Conservation (phyloP, 2,888 invertebrate genomes). For the Empis stercorea region DNA sequence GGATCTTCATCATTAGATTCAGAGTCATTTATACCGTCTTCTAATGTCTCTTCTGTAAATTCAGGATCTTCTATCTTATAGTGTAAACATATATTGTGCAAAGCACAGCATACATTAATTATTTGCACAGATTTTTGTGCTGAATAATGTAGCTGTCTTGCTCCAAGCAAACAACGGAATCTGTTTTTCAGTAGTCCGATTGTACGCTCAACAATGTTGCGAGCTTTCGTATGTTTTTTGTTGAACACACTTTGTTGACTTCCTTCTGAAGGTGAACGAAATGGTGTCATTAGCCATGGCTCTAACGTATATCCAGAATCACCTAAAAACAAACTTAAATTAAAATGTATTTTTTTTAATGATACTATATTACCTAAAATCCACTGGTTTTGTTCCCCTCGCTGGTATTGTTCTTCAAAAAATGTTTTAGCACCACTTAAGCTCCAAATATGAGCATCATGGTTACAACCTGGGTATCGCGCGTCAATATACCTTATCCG, state of each 20-base stretch:
- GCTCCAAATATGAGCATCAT: background rate
- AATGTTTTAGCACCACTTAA: background rate
- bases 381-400: background rate
- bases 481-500: background rate
- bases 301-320: slow-evolving; percentile 7
- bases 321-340: background rate
- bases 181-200: slow-evolving; percentile 5
- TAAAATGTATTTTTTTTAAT: background rate
- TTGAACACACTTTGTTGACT: slow-evolving; percentile 1
- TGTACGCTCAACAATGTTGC: slow-evolving; percentile 4
- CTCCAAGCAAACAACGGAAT: slow-evolving; percentile 5
- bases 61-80: background rate
- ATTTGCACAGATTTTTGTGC: slow-evolving; percentile 8
- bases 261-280: too few relatives aligned
- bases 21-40: background rate
- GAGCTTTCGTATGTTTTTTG: background rate
- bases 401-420: background rate
- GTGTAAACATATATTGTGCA: slow-evolving; percentile 7
- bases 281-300: slow-evolving; percentile 9
- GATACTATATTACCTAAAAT: background rate
- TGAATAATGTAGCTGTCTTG: slow-evolving; percentile 4
- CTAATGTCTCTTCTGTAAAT: background rate
- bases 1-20: background rate
- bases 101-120: slow-evolving; percentile 3
- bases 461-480: background rate